Base-by-base conservation (phyloP, 1,140 invertebrate species). In the Euglossa dilemma region DNA sequence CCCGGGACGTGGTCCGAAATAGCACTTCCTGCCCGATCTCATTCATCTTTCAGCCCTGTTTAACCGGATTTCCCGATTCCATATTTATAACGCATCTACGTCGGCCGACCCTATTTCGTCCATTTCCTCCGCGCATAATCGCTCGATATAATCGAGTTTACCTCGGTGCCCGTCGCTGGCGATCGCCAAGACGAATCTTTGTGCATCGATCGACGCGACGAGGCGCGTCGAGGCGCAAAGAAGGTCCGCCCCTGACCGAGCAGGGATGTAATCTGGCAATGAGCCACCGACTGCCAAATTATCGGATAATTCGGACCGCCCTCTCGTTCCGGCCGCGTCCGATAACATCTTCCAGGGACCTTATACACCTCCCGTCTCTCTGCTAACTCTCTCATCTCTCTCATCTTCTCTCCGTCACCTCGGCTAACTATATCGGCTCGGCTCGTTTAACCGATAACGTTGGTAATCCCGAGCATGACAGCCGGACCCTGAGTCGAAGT, bases 241-340 rank as follows among this genome's bases (percentile, higher is more conserved):
- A 36, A 71, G 18, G 28, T 18, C 59, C 64, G n/a, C 4, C 20
- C n/a, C 28, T 57, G 57, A n/a, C 43, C 25, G 8, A n/a, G 59
- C 25, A 47, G 45, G 77, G 57, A 71, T 43, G 78, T 77, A 76
- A 73, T 83, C 84, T 87, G 86, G 80, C 86, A 83, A 70, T 61
- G 84, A 83, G 86, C 86, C 86, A 82, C 52, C 64, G 66, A 23
- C 86, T 85, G 86, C 80, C 86, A 85, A 85, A 87, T 87, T 87
- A 87, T 80, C 52, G 64, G 84, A 87, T 87, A 83, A 87, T 85
- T 85, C 80, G 80, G 84, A 9, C 81, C 84, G 77, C 71, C 86
- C 63, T 47, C 56, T 77, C 74, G 80, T 69, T 83, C 80, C 57
- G 80, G 28, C 47, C 73, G 63, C 74, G 74, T 63, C 47, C 57